Percentiles rank a stretch among this genome's conserved stretches.
phyloP scores from a whole-genome alignment of 2,797 vertebrate species.

The Nannoperca australis region DNA sequence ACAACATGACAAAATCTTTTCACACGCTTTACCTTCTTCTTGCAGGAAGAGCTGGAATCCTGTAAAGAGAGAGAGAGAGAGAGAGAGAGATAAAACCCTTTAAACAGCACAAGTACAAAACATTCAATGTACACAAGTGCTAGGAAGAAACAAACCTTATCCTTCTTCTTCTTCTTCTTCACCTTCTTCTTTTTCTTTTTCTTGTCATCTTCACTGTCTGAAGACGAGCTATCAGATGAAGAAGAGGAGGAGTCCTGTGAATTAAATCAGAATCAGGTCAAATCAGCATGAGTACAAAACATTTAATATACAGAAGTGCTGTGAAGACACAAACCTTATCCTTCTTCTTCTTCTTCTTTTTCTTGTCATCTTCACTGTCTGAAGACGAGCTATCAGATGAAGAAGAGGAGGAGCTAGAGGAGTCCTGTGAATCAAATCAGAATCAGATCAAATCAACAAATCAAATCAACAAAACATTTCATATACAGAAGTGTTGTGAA shows the following conservation, averaged over 20 bases:
- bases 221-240: conserved; percentile 42
- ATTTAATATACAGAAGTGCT: too few relatives aligned
- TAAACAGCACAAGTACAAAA: too few relatives aligned
- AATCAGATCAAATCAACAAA: too few relatives aligned
- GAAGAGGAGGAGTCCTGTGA: too few relatives aligned
- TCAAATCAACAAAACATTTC: too few relatives aligned
- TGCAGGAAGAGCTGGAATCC: conserved; percentile 53
- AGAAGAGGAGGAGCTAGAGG: too few relatives aligned
- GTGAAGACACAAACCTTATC: too few relatives aligned
- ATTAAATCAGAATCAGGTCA: background rate
- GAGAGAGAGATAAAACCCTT: too few relatives aligned
- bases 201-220: conserved; percentile 53
- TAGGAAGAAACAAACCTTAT: conserved; percentile 26
- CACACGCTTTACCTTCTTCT: conserved; percentile 39
- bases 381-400: conserved; percentile 45
- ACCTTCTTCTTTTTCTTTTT: conserved; percentile 66
- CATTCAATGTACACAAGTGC: background rate
- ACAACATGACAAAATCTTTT: background rate
- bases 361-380: conserved; percentile 46
- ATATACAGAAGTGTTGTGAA: too few relatives aligned
- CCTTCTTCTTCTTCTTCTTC: conserved; percentile 57
- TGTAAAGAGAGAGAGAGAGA: conserved; percentile 9
- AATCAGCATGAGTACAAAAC: too few relatives aligned
- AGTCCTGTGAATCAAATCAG: background rate
- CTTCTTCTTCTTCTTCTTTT: background rate